phyloP scores from a whole-genome alignment of 2,888 invertebrate genomes.

The Conistra vaccinii region DNA sequence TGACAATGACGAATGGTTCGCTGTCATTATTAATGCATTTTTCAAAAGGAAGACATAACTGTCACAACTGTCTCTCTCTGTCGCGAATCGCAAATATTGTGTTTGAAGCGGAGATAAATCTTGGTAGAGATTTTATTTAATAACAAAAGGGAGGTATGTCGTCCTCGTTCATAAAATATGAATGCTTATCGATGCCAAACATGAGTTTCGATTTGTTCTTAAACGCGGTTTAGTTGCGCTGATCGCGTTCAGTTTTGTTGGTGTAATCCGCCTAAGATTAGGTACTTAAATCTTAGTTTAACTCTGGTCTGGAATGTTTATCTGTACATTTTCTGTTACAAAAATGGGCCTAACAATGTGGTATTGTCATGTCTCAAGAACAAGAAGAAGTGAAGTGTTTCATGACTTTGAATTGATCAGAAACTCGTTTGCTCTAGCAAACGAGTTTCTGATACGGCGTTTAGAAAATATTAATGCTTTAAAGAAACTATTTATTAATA shows the following conservation, averaged over 20 bases:
- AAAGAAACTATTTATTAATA: too few relatives aligned
- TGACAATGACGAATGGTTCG: conserved; percentile 29
- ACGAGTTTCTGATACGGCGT: too few relatives aligned
- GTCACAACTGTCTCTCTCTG: conserved; percentile 11
- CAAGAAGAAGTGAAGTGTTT: too few relatives aligned
- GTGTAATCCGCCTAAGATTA: too few relatives aligned
- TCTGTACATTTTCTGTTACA: not conserved
- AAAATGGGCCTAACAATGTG: not conserved
- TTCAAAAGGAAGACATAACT: conserved; percentile 32
- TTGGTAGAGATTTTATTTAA: not conserved
- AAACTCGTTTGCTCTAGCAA: too few relatives aligned
- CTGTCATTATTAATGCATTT: conserved; percentile 34
- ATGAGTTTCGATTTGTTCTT: not conserved
- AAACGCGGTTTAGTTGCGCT: too few relatives aligned
- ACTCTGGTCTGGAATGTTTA: not conserved
- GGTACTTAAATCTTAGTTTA: not conserved
- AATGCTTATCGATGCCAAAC: not conserved
- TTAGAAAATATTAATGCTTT: not conserved
- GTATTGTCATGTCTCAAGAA: too few relatives aligned
- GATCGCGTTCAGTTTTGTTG: too few relatives aligned
- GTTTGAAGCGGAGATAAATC: not conserved
- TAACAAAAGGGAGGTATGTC: not conserved
- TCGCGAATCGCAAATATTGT: not conserved
- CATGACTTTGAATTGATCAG: too few relatives aligned
- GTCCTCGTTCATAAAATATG: not conserved